Evolutionary conservation across 2,888 invertebrate species (phyloP).

Genomic region (Elaeidobius kamerunicus): DNA sequence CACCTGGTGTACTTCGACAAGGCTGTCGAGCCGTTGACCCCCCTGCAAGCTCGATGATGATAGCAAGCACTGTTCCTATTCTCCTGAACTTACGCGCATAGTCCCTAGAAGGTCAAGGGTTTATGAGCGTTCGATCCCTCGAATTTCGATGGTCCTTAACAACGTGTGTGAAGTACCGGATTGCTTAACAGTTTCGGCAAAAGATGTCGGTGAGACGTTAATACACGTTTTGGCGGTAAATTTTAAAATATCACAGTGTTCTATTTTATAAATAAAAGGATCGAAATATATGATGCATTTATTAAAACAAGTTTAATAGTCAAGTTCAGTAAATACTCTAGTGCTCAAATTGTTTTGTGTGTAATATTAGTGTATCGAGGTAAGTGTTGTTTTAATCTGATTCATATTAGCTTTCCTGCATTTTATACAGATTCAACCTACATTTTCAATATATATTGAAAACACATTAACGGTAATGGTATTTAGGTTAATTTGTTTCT

Average conservation of each 20-base stretch:
- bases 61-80: slow-evolving; percentile 27
- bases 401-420: too few relatives aligned
- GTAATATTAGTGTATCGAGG: slow-evolving; percentile 24
- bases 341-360: slow-evolving; percentile 2
- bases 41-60: slow-evolving; percentile 26
- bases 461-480: too few relatives aligned
- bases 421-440: too few relatives aligned
- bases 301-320: too few relatives aligned
- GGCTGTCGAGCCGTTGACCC: slow-evolving; percentile 31
- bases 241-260: slow-evolving; percentile 3
- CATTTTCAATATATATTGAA: too few relatives aligned
- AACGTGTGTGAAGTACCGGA: slow-evolving; percentile 4
- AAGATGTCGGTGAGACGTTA: slow-evolving; percentile 18
- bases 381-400: too few relatives aligned
- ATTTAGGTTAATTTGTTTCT: too few relatives aligned
- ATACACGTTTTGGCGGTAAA: slow-evolving; percentile 3
- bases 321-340: not conserved
- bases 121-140: slow-evolving; percentile 4
- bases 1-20: slow-evolving; percentile 28
- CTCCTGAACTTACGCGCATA: slow-evolving; percentile 26
- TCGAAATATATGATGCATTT: too few relatives aligned
- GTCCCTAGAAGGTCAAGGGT: slow-evolving; percentile 19
- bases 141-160: slow-evolving; percentile 19
- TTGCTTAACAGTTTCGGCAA: slow-evolving; percentile 2
- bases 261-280: too few relatives aligned